A percentile compares a stretch with the other conserved stretches of the same genome.
These are phyloP conservation scores for Drosophila seclusa DNA, from an alignment of 2,888 invertebrate species.

Conservation along the genomic window DNA sequence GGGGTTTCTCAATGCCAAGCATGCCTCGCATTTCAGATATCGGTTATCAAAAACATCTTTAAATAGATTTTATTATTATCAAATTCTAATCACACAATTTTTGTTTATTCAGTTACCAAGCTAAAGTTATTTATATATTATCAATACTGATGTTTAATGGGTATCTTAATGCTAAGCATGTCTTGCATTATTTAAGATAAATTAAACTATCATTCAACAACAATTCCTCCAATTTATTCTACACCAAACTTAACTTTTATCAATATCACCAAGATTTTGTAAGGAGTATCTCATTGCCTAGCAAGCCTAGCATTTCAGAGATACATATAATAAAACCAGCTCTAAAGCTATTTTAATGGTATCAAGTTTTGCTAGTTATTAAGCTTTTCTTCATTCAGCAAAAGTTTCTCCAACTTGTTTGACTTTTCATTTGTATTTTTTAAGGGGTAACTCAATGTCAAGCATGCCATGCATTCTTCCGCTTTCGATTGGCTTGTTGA, in stretches of 20 bases:
- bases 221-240: no score
- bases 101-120: neutral
- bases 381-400: neutral
- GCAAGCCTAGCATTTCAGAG: neutral
- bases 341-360: neutral
- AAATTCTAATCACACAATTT: neutral
- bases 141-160: no score
- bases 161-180: no score
- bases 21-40: neutral
- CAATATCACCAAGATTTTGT: neutral
- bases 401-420: neutral
- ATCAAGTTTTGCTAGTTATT: neutral
- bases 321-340: neutral
- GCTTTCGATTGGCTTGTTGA: constrained; percentile 44
- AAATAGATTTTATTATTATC: neutral
- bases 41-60: neutral
- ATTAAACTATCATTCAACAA: no score
- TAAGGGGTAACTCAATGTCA: constrained; percentile 1
- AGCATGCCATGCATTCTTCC: neutral
- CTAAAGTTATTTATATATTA: no score
- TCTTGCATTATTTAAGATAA: no score
- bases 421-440: neutral
- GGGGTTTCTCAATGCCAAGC: neutral
- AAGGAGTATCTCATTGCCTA: neutral
- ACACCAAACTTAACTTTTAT: neutral